A percentile compares a stretch with the other conserved stretches of the same genome.
Conservation (phyloP, 2,113 vertebrate species). For the Orthonyx spaldingii region DNA sequence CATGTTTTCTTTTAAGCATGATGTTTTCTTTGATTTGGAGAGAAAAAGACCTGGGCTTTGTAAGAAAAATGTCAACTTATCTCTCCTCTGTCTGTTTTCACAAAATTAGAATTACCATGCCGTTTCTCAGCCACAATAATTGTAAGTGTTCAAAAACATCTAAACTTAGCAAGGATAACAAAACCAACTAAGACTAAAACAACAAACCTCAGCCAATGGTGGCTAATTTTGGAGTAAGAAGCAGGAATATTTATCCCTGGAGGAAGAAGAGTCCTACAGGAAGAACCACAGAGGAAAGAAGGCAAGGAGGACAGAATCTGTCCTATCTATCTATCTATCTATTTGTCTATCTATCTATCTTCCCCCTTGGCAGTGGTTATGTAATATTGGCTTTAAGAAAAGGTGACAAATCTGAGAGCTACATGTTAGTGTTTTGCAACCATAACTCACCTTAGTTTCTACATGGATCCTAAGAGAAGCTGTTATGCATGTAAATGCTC, state of each 20-base stretch:
- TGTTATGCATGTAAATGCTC: neutral
- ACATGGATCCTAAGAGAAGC: neutral
- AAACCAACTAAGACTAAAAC: neutral
- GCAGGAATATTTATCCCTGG: neutral
- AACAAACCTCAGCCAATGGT: neutral
- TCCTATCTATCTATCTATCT: neutral
- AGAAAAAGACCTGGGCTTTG: neutral
- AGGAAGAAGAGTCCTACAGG: neutral
- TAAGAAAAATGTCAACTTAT: neutral
- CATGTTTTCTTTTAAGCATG: neutral
- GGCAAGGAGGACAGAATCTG: neutral
- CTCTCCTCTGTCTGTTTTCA: neutral
- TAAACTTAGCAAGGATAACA: neutral
- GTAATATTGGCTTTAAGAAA: neutral
- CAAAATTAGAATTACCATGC: neutral
- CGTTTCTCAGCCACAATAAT: neutral
- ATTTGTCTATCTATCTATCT: rapidly evolving
- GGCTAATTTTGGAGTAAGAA: neutral
- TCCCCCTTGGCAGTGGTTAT: neutral
- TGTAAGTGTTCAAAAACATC: neutral
- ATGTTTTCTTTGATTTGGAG: neutral
- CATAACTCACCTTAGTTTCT: neutral
- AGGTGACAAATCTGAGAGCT: neutral
- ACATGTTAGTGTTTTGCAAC: neutral
- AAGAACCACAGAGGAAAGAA: neutral